phyloP scores from a whole-genome alignment of 2,888 invertebrate species.

The Catonia carolina region DNA sequence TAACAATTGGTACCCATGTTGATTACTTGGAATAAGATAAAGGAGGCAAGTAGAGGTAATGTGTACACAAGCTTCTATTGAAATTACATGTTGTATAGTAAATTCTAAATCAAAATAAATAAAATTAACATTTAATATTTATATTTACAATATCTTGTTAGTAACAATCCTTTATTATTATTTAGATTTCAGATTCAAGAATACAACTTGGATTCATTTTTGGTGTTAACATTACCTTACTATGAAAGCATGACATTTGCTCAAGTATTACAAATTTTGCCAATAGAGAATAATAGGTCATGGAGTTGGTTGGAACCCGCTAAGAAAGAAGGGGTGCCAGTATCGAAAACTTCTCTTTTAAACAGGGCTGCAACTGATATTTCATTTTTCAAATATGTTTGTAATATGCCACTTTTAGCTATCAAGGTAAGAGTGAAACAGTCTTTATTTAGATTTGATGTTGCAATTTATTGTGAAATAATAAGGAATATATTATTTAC shows the following conservation, averaged over 20 bases:
- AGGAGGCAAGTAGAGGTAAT: too few species aligned
- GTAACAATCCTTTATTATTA: neutral
- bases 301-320: constrained; percentile 73
- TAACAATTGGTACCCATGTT: too few species aligned
- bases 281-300: constrained; percentile 44
- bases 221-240: constrained; percentile 81
- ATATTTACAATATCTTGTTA: too few species aligned
- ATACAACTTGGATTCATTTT: constrained; percentile 75
- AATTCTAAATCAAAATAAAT: too few species aligned
- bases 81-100: too few species aligned
- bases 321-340: constrained; percentile 65
- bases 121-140: too few species aligned
- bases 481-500: neutral
- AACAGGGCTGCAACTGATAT: constrained; percentile 62
- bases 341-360: constrained; percentile 64
- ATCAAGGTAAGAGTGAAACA: constrained; percentile 50
- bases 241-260: constrained; percentile 89
- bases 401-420: constrained; percentile 50
- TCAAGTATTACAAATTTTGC: constrained; percentile 64
- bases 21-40: too few species aligned
- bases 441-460: constrained; percentile 20
- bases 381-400: constrained; percentile 57
- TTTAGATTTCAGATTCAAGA: constrained; percentile 75
- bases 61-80: too few species aligned
- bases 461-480: neutral